Percentiles rank a stretch among this genome's conserved stretches.
These are phyloP conservation scores for Euphysa ruthae DNA, from an alignment of 30 jellyfish, hydroid and myxozoan genomes.

Conservation along the genomic window DNA sequence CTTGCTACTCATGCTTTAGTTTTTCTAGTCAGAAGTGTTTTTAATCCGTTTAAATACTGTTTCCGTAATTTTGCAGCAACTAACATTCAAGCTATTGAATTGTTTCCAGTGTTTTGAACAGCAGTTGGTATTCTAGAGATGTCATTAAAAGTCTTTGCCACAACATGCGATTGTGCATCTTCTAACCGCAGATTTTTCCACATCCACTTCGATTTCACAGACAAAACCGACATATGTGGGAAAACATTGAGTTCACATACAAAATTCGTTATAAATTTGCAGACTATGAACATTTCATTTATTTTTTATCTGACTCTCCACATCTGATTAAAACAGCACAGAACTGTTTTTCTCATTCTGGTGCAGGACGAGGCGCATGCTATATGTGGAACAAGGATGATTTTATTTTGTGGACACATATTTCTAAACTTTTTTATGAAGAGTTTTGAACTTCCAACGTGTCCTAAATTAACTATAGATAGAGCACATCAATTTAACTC, in stretches of 20 bases:
- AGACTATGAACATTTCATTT: conserved; percentile 21
- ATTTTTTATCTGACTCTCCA: conserved; percentile 39
- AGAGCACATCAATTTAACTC: conserved; percentile 31
- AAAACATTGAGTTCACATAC: conserved; percentile 42
- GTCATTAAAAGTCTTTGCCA: conserved; percentile 42
- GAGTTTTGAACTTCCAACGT: conserved; percentile 25
- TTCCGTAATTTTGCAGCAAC: background rate
- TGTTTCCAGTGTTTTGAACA: conserved; percentile 55
- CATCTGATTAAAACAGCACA: conserved; percentile 46
- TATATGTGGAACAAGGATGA: conserved; percentile 44
- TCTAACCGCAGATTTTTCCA: conserved; percentile 28
- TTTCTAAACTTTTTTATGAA: conserved; percentile 28
- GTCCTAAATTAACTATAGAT: conserved; percentile 28
- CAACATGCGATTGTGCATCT: conserved; percentile 70
- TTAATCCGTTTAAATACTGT: background rate
- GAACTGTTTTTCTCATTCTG: conserved; percentile 36
- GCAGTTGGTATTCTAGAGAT: conserved; percentile 47
- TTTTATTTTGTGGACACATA: conserved; percentile 27
- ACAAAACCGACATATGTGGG: conserved; percentile 3
- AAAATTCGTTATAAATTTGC: conserved; percentile 22
- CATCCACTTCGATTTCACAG: conserved; percentile 15
- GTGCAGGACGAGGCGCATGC: conserved; percentile 37
- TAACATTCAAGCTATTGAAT: background rate
- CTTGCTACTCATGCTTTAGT: background rate
- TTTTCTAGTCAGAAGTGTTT: background rate